Conservation (phyloP, 2,888 invertebrate genomes). For the Dorcus parallelipipedus region DNA sequence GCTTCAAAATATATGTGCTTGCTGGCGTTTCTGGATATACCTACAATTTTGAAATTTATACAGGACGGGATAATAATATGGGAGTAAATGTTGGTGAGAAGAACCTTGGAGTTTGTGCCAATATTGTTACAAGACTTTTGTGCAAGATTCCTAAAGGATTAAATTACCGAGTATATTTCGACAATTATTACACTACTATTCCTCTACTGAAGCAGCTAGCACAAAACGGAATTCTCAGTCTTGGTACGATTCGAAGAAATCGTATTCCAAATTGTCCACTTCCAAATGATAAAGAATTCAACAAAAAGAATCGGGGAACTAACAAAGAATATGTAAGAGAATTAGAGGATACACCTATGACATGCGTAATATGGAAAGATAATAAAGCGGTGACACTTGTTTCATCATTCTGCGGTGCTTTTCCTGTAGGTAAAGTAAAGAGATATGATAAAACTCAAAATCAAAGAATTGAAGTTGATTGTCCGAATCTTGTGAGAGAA, state of each 20-base stretch:
- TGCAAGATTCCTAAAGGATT: slow-evolving; percentile 30
- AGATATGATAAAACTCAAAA: too few relatives aligned
- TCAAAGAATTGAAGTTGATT: too few relatives aligned
- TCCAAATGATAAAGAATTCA: slow-evolving; percentile 30
- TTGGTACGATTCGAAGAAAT: too few relatives aligned
- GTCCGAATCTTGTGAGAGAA: too few relatives aligned
- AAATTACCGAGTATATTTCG: slow-evolving; percentile 38
- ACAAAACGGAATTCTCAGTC: slow-evolving; percentile 29
- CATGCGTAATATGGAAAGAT: too few relatives aligned
- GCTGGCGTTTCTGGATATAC: too few relatives aligned
- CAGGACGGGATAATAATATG: slow-evolving; percentile 20
- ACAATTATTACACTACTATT: slow-evolving; percentile 37
- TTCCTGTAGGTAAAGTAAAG: too few relatives aligned
- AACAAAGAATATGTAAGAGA: slow-evolving; percentile 28
- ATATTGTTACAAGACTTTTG: too few relatives aligned
- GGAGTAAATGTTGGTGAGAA: slow-evolving; percentile 25
- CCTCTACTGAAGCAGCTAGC: slow-evolving; percentile 29
- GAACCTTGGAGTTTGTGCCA: slow-evolving; percentile 37
- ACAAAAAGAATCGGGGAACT: slow-evolving; percentile 28
- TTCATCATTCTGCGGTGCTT: too few relatives aligned
- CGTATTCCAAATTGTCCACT: slow-evolving; percentile 37
- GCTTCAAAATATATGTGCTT: too few relatives aligned
- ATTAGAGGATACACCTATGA: slow-evolving; percentile 25
- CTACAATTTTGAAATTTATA: too few relatives aligned
- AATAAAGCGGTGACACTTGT: too few relatives aligned